A percentile compares a stretch with the other conserved stretches of the same genome.
Conservation (phyloP, 2,797 vertebrate genomes). For the Bradypodion pumilum region DNA sequence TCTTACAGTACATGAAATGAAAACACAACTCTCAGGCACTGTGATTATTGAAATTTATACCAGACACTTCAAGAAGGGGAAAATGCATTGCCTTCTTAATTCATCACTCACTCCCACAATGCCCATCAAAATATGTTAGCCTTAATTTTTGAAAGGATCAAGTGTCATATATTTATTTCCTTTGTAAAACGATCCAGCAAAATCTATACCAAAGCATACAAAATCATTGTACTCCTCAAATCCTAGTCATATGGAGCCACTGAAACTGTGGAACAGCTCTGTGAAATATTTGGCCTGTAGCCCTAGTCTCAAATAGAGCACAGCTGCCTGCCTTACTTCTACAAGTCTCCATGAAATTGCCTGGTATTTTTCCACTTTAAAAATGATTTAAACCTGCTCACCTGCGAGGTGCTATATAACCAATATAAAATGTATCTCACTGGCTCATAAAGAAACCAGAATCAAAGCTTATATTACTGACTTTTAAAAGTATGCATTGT, state of each 20-base stretch:
- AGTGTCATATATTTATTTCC: slow-evolving; percentile 21
- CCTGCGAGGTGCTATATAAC: slow-evolving; percentile 18
- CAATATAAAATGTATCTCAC: slow-evolving; percentile 22
- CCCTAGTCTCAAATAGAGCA: slow-evolving; percentile 20
- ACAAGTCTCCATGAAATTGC: slow-evolving; percentile 2
- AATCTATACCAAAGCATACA: slow-evolving; percentile 14
- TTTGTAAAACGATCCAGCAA: slow-evolving; percentile 16
- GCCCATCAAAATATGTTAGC: slow-evolving; percentile 1
- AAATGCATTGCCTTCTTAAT: background rate
- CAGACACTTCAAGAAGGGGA: background rate
- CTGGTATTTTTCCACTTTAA: slow-evolving; percentile 47
- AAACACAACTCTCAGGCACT: background rate
- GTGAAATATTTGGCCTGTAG: slow-evolving; percentile 45
- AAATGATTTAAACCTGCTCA: slow-evolving; percentile 42
- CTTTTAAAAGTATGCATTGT: slow-evolving; percentile 29
- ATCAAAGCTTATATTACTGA: slow-evolving; percentile 31
- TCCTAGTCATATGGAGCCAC: slow-evolving; percentile 45
- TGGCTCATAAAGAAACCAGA: slow-evolving; percentile 34
- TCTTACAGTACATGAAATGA: background rate
- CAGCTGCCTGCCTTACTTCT: background rate
- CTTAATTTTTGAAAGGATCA: slow-evolving; percentile 25
- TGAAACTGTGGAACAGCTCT: slow-evolving; percentile 20
- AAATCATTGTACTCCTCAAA: slow-evolving; percentile 13
- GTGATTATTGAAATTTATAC: background rate
- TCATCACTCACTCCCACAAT: background rate